phyloP scores from a whole-genome alignment of 2,888 invertebrate genomes.

The Drosophila crucigera region DNA sequence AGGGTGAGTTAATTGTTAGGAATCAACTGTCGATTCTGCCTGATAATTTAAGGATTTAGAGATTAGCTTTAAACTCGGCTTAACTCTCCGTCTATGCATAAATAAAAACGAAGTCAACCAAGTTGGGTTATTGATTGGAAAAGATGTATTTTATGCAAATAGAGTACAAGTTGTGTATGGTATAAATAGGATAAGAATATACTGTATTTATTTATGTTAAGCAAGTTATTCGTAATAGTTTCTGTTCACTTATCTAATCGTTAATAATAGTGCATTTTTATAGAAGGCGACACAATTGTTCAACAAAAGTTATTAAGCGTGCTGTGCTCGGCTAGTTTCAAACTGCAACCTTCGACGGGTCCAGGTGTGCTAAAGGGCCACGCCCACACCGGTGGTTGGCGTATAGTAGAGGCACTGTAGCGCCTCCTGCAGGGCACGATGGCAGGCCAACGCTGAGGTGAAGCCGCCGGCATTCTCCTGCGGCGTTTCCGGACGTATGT shows the following conservation, averaged over 20 bases:
- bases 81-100: too few relatives aligned
- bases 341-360: neutral
- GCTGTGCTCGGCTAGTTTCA: slow-evolving; percentile 37
- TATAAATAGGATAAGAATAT: slow-evolving; percentile 37
- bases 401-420: slow-evolving; percentile 89
- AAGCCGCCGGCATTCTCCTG: slow-evolving; percentile 95
- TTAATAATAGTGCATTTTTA: slow-evolving; percentile 25
- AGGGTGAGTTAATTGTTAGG: too few relatives aligned
- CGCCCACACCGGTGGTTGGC: slow-evolving; percentile 48
- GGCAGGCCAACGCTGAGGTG: slow-evolving; percentile 92
- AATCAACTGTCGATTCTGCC: neutral
- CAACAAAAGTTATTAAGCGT: slow-evolving; percentile 60
- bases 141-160: slow-evolving; percentile 10
- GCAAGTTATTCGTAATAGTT: neutral
- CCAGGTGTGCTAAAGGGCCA: slow-evolving; percentile 13
- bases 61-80: neutral
- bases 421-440: slow-evolving; percentile 95
- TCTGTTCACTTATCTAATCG: slow-evolving; percentile 2
- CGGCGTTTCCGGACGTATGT: slow-evolving; percentile 90
- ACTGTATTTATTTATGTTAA: neutral
- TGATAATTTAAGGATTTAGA: neutral
- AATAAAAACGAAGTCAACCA: neutral
- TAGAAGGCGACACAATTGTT: slow-evolving; percentile 59
- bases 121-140: neutral
- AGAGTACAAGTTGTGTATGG: slow-evolving; percentile 10